Evolutionary conservation across 35 echinoderm and acorn worm genomes (phyloP), one percentile per base, ranked within the genome.

Genomic region (Strongylocentrotus purpuratus): DNA sequence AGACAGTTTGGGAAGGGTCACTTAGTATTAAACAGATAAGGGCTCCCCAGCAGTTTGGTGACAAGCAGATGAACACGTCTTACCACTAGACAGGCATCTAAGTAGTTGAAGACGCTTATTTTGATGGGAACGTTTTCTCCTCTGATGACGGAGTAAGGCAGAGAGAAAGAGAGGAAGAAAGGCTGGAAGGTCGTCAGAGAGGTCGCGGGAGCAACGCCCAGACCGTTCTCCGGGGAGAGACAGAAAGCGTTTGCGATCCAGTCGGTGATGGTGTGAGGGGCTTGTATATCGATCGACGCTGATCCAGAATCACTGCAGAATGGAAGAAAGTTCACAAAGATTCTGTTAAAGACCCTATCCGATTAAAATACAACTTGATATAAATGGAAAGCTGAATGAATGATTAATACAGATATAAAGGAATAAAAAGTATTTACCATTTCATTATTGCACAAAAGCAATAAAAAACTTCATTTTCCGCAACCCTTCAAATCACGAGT

Each of bases 101-200:
- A 94, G 88, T 98, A 98, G 70, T 98, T 98, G 87, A 98, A 98
- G 31, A 98, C 94, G 0, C 94, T 94, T 5, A 96, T 71, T 92
- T 95, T 96, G 33, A 98, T 31, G n/a, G 97, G 96, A 60, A 96
- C 92, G 87, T 96, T 96, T 87, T 98, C 97, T 25, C 88, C 94
- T 32, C 97, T 94, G 47, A 98, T 98, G 31, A 96, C 96, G 8
- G 97, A 98, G 59, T 98, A 98, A 70, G 97, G 97, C 9, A 98
- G 96, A 1, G 94, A 94, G 33, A 94, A 86, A 20, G 97, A 95
- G 7, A 98, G 90, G 93, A 98, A 98, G 96, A 98, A 98, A 15
- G 97, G 96, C 90, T 98, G 96, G 96, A 98, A 98, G 28, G 96
- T 96, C 22, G 59, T 31, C 22, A 98, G 90, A 1, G 46, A 28